Base-by-base conservation (phyloP, 2,888 invertebrate species). In the Vesta saturnalis region DNA sequence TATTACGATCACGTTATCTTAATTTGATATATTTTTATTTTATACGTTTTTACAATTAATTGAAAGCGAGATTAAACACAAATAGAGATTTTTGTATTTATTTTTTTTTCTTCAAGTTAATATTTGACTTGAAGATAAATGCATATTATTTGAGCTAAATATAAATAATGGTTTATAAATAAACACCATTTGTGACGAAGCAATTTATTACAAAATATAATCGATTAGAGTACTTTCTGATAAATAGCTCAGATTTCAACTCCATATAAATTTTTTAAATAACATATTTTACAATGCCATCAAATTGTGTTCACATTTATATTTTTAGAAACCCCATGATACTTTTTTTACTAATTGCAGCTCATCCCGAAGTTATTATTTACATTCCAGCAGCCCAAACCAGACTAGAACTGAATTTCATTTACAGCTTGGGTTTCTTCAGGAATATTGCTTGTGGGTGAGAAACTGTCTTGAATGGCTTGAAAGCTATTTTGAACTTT, bases 1-100 rank as follows among this genome's bases (percentile, higher is more conserved):
- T 58, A 58, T 58, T 12, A 6, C 15, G 58, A 16, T 58, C 16
- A 39, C 16, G 58, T 58, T 56, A 56, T 56, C 56, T 35, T 56
- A 15, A 1, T 16, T 52, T 19, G 16, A 21, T 52, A 16, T 15
- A 14, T 52, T 49, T 18, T 49, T 18, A 49, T 49, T 49, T 10
- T 39, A 39, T 39, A 39, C 39, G n/a, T 39, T 2, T 12, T n/a
- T n/a, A 39, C 1, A 39, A 39, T 6, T n/a, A 39, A 39, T 39
- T 39, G n/a, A n/a, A 1, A 39, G 39, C n/a, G 8, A n/a, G 39
- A 8, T n/a, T 39, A n/a, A 10, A 10, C 2, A 39, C n/a, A 39
- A 39, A n/a, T 1, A n/a, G 39, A 39, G 8, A 39, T n/a, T 39
- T 1, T 12, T 12, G 8, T 3, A n/a, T 12, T 39, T 8, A n/a